Evolutionary conservation across 2,797 vertebrate genomes (phyloP).

Genomic region (Lutjanus argentimaculatus): DNA sequence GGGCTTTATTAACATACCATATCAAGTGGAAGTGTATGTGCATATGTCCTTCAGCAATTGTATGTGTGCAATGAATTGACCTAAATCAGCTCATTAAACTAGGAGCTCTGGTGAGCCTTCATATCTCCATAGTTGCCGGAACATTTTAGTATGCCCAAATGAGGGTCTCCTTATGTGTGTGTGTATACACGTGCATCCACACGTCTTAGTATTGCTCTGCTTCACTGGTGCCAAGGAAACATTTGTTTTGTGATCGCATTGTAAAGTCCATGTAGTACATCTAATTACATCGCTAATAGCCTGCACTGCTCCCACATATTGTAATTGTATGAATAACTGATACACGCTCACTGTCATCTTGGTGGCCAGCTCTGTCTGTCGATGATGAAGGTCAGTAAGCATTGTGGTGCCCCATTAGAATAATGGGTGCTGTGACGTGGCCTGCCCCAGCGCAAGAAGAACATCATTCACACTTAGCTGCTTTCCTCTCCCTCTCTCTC

Average conservation of each 20-base stretch:
- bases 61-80: slow-evolving; percentile 50
- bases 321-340: slow-evolving; percentile 55
- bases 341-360: slow-evolving; percentile 33
- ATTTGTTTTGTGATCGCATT: slow-evolving; percentile 42
- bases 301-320: slow-evolving; percentile 22
- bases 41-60: slow-evolving; percentile 44
- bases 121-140: slow-evolving; percentile 34
- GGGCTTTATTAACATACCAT: slow-evolving; percentile 14
- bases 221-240: slow-evolving; percentile 19
- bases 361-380: slow-evolving; percentile 41
- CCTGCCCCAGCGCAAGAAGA: slow-evolving; percentile 65
- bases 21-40: slow-evolving; percentile 37
- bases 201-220: not conserved
- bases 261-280: slow-evolving; percentile 49
- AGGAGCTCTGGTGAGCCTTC: slow-evolving; percentile 35
- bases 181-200: not conserved
- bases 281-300: slow-evolving; percentile 56
- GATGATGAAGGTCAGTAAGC: slow-evolving; percentile 80
- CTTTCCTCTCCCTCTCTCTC: slow-evolving; percentile 37
- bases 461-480: slow-evolving; percentile 76
- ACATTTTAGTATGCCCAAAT: slow-evolving; percentile 31
- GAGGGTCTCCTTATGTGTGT: not conserved
- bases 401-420: slow-evolving; percentile 68
- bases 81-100: slow-evolving; percentile 66
- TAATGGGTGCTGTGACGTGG: slow-evolving; percentile 70